phyloP scores from a whole-genome alignment of 2,113 vertebrate species.

The Ageneiosus marmoratus region DNA sequence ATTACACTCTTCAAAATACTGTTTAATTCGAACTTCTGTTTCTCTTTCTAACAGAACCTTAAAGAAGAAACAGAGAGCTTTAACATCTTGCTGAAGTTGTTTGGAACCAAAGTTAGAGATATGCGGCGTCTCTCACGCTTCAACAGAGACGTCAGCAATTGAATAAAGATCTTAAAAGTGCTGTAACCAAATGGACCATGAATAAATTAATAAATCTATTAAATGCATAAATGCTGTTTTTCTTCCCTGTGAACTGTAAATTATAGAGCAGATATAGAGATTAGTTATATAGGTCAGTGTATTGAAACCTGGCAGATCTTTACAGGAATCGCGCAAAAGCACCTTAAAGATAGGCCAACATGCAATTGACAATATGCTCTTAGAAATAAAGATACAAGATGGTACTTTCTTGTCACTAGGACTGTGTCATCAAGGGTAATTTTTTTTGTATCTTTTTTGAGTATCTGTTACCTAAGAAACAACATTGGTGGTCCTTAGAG shows the following conservation, averaged over 20 bases:
- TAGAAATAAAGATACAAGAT: background rate
- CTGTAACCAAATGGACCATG: background rate
- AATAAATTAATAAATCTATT: background rate
- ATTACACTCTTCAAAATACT: background rate
- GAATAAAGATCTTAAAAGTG: background rate
- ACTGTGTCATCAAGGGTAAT: background rate
- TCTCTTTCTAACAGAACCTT: conserved; percentile 54
- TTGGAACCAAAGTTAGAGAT: conserved; percentile 64
- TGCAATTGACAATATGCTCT: background rate
- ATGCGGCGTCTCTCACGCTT: conserved; percentile 43
- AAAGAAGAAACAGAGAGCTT: conserved; percentile 59
- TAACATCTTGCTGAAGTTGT: conserved; percentile 58
- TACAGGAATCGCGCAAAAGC: background rate
- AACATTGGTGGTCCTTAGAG: background rate
- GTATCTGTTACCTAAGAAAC: background rate
- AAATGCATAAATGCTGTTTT: background rate
- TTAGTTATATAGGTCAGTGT: background rate
- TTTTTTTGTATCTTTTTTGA: background rate
- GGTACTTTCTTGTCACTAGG: background rate
- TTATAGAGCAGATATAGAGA: background rate
- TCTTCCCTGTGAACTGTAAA: background rate
- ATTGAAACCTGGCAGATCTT: background rate
- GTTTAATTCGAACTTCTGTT: conserved; percentile 7
- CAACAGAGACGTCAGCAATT: background rate
- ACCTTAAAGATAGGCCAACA: background rate